Evolutionary conservation across 1,140 invertebrate species (phyloP), one percentile per base, ranked within the genome.

Genomic region (Elysia chlorotica): DNA sequence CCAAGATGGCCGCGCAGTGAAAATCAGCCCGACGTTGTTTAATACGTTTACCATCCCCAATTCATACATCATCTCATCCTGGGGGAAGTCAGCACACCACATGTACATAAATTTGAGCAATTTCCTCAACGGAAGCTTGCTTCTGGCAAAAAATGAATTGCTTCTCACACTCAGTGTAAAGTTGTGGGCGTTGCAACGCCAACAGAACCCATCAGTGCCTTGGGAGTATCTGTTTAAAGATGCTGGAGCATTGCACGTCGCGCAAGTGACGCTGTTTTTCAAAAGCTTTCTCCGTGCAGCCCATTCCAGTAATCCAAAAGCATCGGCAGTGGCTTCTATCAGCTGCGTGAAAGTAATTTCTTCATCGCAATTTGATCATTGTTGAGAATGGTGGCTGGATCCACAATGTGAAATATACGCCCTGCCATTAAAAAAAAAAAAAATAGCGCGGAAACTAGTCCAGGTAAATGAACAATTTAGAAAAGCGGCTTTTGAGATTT

Each of bases 61-160:
- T 28, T 75, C 61, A 28, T 36, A 23, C 10, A 14, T 19, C n/a
- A 75, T 72, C 14, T 56, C 23, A 23, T 17, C 30, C 31, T 75
- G 74, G 19, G 61, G 61, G 21, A 63, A 30, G 36, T 66, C 63
- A 21, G 28, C 17, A 5, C 30, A 14, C 54, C 57, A 75, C 17
- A 30, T 38, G 59, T 72, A 72, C 21, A 53, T 54, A 23, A 75
- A 25, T 23, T 25, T 31, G 36, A 72, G 30, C 19, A 37, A 30
- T 21, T 68, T 48, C 37, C 19, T 10, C 10, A 68, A 25, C 14
- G 65, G 30, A 21, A 68, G 14, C 6, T 68, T 6, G 23, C 56
- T 57, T 21, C 56, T 5, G 5, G 6, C 23, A 57, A 57, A 57
- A 23, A 57, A 57, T 57, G 56, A 57, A 57, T 57, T 6, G 6